Base-by-base conservation (phyloP, 1,140 invertebrate species). In the Eufriesea mexicana region DNA sequence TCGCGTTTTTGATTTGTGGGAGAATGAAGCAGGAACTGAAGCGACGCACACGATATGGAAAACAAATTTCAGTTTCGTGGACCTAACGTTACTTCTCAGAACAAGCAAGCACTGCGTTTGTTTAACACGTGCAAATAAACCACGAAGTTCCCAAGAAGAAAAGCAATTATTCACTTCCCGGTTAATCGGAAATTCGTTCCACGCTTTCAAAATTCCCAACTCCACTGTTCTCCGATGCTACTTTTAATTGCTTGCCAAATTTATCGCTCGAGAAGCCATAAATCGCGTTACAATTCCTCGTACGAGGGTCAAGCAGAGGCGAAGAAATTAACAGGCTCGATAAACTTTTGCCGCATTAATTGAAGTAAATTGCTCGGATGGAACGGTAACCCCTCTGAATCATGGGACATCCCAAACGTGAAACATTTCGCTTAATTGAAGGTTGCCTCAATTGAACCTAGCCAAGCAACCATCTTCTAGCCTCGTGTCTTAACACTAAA, bases 331-430 rank as follows among this genome's bases (percentile, higher is more conserved):
- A 72, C 49, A 42, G 28, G 9, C 42, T 47, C 8, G 45, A 62
- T 28, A 2, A 62, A 75, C 6, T 49, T 75, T 74, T 18, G n/a
- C 51, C 51, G n/a, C n/a, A 35, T 79, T 28, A 86, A 86, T 66
- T 76, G 83, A 54, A 84, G 47, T 61, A 66, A 86, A 82, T 86
- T 86, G 54, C 59, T 78, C 35, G 20, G 78, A n/a, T 57, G 12
- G 55, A 76, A 84, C 73, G 49, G 49, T 71, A 51, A 62, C 51
- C 20, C 66, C 25, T 76, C 80, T 80, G 75, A 85, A 87, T 90
- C 87, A 82, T 75, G 51, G 85, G 70, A 9, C 35, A 71, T 86
- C 64, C 80, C 85, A 45, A 79, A 79, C 57, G 78, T 66, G 67
- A 28, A 61, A 49, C 42, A 20, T 49, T 76, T 78, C 54, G 25